Conservation (phyloP, 2,888 invertebrate species). For the Torymus aiolomorphi region DNA sequence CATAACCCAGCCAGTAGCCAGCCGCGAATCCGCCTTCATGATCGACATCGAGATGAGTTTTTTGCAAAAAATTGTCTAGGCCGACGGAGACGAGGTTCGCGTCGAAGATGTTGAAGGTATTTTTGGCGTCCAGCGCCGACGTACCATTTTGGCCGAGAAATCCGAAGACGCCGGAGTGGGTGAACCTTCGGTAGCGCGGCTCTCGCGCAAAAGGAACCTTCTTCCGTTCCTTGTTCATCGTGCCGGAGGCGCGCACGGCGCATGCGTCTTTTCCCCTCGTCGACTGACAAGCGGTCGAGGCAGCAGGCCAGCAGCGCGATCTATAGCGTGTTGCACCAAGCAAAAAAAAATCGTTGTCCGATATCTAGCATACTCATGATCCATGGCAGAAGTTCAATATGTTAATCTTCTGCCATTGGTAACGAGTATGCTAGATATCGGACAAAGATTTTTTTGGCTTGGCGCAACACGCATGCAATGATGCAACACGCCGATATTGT, state of each 20-base stretch:
- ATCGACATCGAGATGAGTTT: slow-evolving; percentile 2
- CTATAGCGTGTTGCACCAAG: too few relatives aligned
- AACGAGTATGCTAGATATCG: too few relatives aligned
- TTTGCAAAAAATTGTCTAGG: slow-evolving; percentile 1
- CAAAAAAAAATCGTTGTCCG: too few relatives aligned
- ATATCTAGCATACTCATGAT: too few relatives aligned
- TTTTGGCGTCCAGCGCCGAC: slow-evolving; percentile 33
- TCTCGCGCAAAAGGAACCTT: slow-evolving; percentile 48
- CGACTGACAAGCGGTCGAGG: too few relatives aligned
- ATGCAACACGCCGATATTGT: too few relatives aligned
- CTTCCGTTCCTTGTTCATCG: slow-evolving; percentile 26
- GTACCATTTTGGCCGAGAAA: slow-evolving; percentile 50
- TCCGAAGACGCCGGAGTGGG: slow-evolving; percentile 41
- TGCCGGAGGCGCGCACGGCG: slow-evolving; percentile 38
- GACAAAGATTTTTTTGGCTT: too few relatives aligned
- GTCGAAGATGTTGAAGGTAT: slow-evolving; percentile 7
- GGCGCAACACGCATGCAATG: too few relatives aligned
- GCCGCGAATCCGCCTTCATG: slow-evolving; percentile 37
- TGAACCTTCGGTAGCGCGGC: slow-evolving; percentile 41
- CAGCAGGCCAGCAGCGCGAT: too few relatives aligned
- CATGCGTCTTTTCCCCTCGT: slow-evolving; percentile 33
- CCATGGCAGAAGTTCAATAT: too few relatives aligned
- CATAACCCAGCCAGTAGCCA: too few relatives aligned
- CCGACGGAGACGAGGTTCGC: neutral
- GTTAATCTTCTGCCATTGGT: too few relatives aligned